phyloP scores from a whole-genome alignment of 2,113 vertebrate genomes.

The Pachyramphus minor region DNA sequence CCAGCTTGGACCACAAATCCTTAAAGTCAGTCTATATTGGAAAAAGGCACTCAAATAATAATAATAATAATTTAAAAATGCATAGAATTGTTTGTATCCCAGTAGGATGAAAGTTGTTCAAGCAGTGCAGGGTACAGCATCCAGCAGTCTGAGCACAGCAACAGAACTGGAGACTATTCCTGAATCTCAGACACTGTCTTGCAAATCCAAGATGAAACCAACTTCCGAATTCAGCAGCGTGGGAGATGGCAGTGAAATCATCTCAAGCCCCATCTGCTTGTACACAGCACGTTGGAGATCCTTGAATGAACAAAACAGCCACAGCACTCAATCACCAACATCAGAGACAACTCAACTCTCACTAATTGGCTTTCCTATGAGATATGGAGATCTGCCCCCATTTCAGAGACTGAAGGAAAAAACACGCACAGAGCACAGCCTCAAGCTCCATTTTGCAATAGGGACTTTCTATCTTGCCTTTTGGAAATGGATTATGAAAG shows the following conservation, averaged over 20 bases:
- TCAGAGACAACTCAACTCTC: conserved; percentile 17
- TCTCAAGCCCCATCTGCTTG: conserved; percentile 30
- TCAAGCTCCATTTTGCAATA: background rate
- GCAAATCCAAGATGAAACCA: conserved; percentile 6
- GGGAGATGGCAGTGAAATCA: background rate
- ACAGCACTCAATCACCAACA: conserved; percentile 15
- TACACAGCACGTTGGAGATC: conserved; percentile 1
- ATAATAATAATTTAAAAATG: background rate
- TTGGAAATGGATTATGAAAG: background rate
- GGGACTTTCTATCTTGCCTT: background rate
- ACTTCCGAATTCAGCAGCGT: background rate
- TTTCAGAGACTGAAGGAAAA: background rate
- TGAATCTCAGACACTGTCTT: background rate
- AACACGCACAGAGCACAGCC: background rate
- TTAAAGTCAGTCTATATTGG: background rate
- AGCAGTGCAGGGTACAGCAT: background rate
- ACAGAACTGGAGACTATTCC: background rate
- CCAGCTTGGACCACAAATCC: background rate
- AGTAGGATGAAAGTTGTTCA: background rate
- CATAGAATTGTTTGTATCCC: background rate
- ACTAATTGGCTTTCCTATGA: conserved; percentile 43
- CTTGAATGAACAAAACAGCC: conserved; percentile 15
- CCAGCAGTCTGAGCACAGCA: background rate
- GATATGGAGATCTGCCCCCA: conserved; percentile 19
- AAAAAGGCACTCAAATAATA: background rate